These are phyloP conservation scores for Sialia sialis DNA, from an alignment of 2,113 vertebrate species.

Conservation along the genomic window DNA sequence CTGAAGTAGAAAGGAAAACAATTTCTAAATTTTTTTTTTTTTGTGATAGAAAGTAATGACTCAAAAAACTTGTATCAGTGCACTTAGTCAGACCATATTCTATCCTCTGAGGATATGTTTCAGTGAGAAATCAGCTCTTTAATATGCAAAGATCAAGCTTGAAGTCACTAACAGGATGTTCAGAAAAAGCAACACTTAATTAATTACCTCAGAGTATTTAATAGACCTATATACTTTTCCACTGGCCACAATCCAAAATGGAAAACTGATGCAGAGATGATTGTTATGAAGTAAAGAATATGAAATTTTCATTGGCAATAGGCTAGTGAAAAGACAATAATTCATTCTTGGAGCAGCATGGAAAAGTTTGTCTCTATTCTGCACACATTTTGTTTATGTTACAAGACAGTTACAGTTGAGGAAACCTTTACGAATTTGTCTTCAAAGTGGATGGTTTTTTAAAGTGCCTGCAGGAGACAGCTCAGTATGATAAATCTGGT, in stretches of 20 bases:
- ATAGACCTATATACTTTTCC: conserved; percentile 27
- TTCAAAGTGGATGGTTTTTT: conserved; percentile 28
- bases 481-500: conserved; percentile 31
- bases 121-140: not conserved
- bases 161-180: conserved; percentile 24
- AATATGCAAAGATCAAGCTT: not conserved
- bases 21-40: not conserved
- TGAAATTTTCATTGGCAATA: conserved; percentile 23
- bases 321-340: not conserved
- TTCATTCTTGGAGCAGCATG: not conserved
- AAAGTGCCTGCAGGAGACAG: conserved; percentile 38
- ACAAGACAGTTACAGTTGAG: conserved; percentile 12
- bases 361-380: conserved; percentile 15
- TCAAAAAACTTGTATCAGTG: not conserved
- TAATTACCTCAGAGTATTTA: conserved; percentile 23
- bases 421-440: not conserved
- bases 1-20: not conserved
- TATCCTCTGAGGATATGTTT: not conserved
- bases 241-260: conserved; percentile 3
- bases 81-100: not conserved
- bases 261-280: conserved; percentile 34
- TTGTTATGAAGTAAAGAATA: conserved; percentile 36
- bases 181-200: not conserved
- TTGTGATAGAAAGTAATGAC: not conserved
- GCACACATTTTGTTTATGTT: conserved; percentile 23